A percentile compares a stretch with the other conserved stretches of the same genome.
Conservation (phyloP, 2,113 vertebrate species). For the Xenopus laevis region DNA sequence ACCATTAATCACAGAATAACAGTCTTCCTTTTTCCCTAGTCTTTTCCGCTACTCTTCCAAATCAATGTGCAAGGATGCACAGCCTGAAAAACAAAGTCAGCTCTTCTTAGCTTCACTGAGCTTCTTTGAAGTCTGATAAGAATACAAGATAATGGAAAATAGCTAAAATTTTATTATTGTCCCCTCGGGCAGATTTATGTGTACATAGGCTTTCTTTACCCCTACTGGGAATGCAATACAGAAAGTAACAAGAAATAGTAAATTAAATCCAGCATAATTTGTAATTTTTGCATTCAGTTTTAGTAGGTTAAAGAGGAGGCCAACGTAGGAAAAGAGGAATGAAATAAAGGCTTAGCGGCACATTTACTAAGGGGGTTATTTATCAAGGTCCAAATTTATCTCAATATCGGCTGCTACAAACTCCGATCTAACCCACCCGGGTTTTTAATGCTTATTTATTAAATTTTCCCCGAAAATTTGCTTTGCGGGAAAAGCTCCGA, state of each 20-base stretch:
- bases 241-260: constrained; percentile 32
- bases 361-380: too few relatives aligned
- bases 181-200: constrained; percentile 37
- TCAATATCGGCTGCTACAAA: too few relatives aligned
- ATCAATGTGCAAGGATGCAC: constrained; percentile 31
- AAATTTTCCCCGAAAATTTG: too few relatives aligned
- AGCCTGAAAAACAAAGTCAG: constrained; percentile 27
- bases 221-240: constrained; percentile 8
- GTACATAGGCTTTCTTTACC: background rate
- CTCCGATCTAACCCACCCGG: too few relatives aligned
- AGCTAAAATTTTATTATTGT: constrained; percentile 33
- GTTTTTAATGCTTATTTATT: too few relatives aligned
- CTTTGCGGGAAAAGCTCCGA: too few relatives aligned
- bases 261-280: constrained; percentile 31
- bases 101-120: constrained; percentile 23
- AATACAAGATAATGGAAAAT: constrained; percentile 35
- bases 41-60: constrained; percentile 11
- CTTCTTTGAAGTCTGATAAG: constrained; percentile 31
- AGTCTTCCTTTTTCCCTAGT: constrained; percentile 8
- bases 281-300: constrained; percentile 22
- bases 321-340: background rate
- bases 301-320: constrained; percentile 7
- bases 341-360: background rate
- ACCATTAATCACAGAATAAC: constrained; percentile 29
- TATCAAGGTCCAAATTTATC: too few relatives aligned